Percentiles rank a stretch among this genome's conserved stretches.
Evolutionary conservation across 1,140 invertebrate species (phyloP).

Genomic region (Eumeta japonica): DNA sequence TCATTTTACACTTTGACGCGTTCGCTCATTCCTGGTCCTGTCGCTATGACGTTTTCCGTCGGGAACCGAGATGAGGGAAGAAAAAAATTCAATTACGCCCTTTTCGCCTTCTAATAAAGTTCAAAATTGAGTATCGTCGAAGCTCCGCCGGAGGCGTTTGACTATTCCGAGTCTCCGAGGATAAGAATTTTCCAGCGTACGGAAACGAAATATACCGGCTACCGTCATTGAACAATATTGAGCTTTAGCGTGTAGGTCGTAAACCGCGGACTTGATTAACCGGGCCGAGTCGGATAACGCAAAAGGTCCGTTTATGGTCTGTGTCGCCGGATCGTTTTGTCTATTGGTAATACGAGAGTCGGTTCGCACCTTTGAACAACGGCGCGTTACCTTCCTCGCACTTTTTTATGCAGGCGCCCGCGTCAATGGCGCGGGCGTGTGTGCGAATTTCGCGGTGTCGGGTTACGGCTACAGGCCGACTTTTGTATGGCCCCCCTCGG

Average conservation of each 20-base stretch:
- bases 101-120: slow-evolving; percentile 26
- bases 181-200: slow-evolving; percentile 32
- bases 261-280: slow-evolving; percentile 15
- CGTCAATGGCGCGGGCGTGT: slow-evolving; percentile 21
- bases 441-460: slow-evolving; percentile 31
- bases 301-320: slow-evolving; percentile 17
- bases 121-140: slow-evolving; percentile 18
- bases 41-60: slow-evolving; percentile 49
- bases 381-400: slow-evolving; percentile 41
- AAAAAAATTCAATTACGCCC: slow-evolving; percentile 17
- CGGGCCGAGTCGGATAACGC: slow-evolving; percentile 8
- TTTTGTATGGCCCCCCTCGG: too few relatives aligned
- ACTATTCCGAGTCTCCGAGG: slow-evolving; percentile 47
- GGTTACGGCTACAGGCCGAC: slow-evolving; percentile 31
- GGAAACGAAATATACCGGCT: slow-evolving; percentile 21
- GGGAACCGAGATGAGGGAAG: slow-evolving; percentile 29
- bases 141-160: slow-evolving; percentile 34
- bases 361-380: slow-evolving; percentile 51
- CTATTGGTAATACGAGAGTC: slow-evolving; percentile 53
- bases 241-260: slow-evolving; percentile 13
- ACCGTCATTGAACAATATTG: slow-evolving; percentile 15
- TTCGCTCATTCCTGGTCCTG: slow-evolving; percentile 51
- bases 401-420: slow-evolving; percentile 34
- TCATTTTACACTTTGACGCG: slow-evolving; percentile 58
- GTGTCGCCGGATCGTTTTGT: slow-evolving; percentile 43